A percentile compares a stretch with the other conserved stretches of the same genome.
Conservation (phyloP, 2,113 vertebrate species). For the Hyperoodon ampullatus region DNA sequence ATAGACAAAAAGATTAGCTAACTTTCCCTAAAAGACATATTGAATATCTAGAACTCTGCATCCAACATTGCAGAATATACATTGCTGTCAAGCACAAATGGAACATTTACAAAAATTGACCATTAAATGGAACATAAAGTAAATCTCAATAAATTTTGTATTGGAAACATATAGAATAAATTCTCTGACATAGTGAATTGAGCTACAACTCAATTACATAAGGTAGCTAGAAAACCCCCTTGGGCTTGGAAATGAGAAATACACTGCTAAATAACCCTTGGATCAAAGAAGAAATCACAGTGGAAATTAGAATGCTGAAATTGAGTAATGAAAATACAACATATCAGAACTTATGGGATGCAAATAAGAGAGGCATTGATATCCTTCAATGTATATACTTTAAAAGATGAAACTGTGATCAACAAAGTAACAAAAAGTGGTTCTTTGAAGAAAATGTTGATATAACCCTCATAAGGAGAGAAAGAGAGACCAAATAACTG, state of each 20-base stretch:
- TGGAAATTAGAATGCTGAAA: slow-evolving; percentile 34
- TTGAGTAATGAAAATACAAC: neutral
- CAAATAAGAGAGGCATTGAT: neutral
- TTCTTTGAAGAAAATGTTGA: neutral
- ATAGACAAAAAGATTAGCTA: neutral
- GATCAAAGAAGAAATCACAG: neutral
- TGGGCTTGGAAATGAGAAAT: slow-evolving; percentile 32
- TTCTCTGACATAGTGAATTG: neutral
- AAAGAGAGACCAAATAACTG: neutral
- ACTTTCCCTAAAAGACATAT: neutral
- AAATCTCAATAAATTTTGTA: slow-evolving; percentile 3
- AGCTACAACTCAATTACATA: neutral
- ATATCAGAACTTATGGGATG: neutral
- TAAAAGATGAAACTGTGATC: slow-evolving; percentile 11
- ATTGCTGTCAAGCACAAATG: neutral
- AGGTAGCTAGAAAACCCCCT: neutral
- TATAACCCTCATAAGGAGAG: neutral
- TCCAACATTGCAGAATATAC: neutral
- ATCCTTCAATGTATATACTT: neutral
- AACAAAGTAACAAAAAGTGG: neutral
- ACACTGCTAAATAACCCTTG: neutral
- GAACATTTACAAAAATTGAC: neutral
- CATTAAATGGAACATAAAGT: neutral
- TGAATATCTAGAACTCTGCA: neutral
- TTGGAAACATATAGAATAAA: neutral